A percentile compares a stretch with the other conserved stretches of the same genome.
Conservation (phyloP, 2,888 invertebrate genomes). For the Brachypalpus laphriformis region DNA sequence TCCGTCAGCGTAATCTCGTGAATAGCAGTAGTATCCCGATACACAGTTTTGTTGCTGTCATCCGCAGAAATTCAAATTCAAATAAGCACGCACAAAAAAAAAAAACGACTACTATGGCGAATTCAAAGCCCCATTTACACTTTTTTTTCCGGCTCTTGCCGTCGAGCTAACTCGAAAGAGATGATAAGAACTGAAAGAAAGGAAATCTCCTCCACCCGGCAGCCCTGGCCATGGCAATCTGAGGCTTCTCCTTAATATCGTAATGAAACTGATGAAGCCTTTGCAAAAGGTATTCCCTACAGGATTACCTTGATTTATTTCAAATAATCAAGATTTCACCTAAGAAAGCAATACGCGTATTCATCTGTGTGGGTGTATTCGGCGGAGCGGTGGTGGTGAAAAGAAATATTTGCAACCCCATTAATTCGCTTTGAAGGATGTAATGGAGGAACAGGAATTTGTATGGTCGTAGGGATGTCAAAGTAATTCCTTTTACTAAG, state of each 20-base stretch:
- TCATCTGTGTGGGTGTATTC: neutral
- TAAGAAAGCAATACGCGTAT: slow-evolving; percentile 24
- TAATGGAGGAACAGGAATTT: slow-evolving; percentile 25
- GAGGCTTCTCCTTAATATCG: slow-evolving; percentile 28
- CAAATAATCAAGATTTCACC: slow-evolving; percentile 66
- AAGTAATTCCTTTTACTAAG: slow-evolving; percentile 31
- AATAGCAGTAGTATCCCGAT: slow-evolving; percentile 6
- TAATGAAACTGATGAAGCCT: slow-evolving; percentile 52
- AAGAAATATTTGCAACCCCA: slow-evolving; percentile 57
- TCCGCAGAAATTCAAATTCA: slow-evolving; percentile 50
- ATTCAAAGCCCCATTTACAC: slow-evolving; percentile 46
- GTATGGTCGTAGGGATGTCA: slow-evolving; percentile 42
- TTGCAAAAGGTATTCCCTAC: slow-evolving; percentile 33
- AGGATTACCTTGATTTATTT: slow-evolving; percentile 71
- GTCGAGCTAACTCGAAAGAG: slow-evolving; percentile 21
- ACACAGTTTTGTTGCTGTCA: slow-evolving; percentile 19
- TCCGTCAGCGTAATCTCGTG: slow-evolving; percentile 45
- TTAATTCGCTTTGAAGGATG: slow-evolving; percentile 58
- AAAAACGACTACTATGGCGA: neutral
- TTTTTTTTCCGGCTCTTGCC: slow-evolving; percentile 13
- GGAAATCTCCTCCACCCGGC: slow-evolving; percentile 2
- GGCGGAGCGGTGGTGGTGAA: neutral
- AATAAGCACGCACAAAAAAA: slow-evolving; percentile 32
- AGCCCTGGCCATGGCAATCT: neutral
- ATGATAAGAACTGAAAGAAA: slow-evolving; percentile 50